Evolutionary conservation across 2,888 invertebrate species (phyloP).

Genomic region (Lysandra bellargus): DNA sequence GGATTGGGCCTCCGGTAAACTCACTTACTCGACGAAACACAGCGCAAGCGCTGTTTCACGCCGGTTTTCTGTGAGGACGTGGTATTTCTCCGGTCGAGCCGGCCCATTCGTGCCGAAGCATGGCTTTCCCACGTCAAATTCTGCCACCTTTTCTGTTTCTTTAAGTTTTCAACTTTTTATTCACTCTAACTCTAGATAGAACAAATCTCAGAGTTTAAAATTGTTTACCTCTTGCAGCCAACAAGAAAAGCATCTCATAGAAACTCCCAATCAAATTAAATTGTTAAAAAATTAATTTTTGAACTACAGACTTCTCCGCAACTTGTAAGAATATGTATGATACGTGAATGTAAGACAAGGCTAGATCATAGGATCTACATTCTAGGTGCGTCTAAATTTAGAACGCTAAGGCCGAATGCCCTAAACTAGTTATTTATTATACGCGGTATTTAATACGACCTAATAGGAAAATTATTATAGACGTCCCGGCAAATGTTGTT

Average conservation of each 20-base stretch:
- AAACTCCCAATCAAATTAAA: not conserved
- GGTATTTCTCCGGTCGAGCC: too few species aligned
- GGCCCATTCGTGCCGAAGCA: too few species aligned
- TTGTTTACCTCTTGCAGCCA: not conserved
- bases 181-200: too few species aligned
- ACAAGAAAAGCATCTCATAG: not conserved
- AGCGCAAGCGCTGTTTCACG: too few species aligned
- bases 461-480: not conserved
- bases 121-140: too few species aligned
- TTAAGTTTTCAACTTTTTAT: too few species aligned
- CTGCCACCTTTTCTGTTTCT: too few species aligned
- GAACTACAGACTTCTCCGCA: not conserved
- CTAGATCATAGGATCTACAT: not conserved
- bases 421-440: not conserved
- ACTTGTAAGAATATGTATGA: not conserved
- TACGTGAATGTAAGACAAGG: constrained; percentile 17
- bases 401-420: constrained; percentile 1
- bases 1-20: too few species aligned
- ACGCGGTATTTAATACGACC: not conserved
- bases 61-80: too few species aligned
- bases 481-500: too few species aligned
- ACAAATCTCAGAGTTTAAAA: too few species aligned
- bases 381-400: constrained; percentile 20
- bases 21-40: too few species aligned
- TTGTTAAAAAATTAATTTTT: not conserved